Percentiles rank a stretch among this genome's conserved stretches.
Conservation (phyloP, 37 sponge, comb jelly and placozoan genomes). For the Beroe forskalii region DNA sequence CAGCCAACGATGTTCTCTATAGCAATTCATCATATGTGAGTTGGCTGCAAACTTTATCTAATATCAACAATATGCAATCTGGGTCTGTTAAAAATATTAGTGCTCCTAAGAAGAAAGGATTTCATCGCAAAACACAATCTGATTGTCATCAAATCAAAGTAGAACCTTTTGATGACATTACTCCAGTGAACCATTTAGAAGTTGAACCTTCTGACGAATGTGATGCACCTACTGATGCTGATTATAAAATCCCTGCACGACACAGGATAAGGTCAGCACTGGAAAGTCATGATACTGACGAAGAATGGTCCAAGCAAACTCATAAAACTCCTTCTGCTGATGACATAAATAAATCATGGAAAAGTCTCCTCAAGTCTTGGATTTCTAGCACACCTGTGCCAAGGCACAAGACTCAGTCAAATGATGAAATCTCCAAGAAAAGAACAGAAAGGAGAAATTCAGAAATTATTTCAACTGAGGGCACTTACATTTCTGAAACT, state of each 20-base stretch:
- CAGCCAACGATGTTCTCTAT: background rate
- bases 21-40: background rate
- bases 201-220: background rate
- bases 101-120: background rate
- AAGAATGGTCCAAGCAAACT: background rate
- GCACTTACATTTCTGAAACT: background rate
- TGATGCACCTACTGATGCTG: background rate
- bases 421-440: background rate
- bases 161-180: background rate
- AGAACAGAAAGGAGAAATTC: background rate
- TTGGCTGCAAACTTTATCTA: conserved; percentile 3
- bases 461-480: background rate
- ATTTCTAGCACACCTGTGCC: background rate
- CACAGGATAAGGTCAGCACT: conserved; percentile 29
- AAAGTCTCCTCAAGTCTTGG: background rate
- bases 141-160: conserved; percentile 40
- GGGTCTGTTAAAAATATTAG: background rate
- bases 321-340: conserved; percentile 55
- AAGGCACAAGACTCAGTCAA: background rate
- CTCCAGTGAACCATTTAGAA: background rate
- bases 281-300: background rate
- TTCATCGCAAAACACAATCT: conserved; percentile 38
- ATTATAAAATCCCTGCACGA: background rate
- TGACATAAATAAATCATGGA: conserved; percentile 23
- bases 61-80: background rate